phyloP scores from a whole-genome alignment of 2,113 vertebrate genomes.

The Mobula birostris region DNA sequence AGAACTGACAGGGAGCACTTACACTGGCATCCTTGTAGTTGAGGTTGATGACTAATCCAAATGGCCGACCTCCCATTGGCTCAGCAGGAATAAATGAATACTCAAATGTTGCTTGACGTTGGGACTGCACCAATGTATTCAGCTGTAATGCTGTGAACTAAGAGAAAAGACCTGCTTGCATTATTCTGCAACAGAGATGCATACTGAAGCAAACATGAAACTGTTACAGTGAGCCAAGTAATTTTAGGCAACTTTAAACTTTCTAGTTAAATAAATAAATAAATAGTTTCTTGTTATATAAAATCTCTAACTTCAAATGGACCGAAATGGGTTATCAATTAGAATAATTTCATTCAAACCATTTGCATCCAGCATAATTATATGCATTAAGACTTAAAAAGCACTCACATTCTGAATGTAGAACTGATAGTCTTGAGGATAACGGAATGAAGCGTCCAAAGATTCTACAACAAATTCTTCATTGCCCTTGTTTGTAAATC shows the following conservation, averaged over 20 bases:
- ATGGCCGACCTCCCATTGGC: conserved; percentile 92
- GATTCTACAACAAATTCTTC: conserved; percentile 90
- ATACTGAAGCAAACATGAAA: background rate
- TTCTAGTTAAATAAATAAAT: background rate
- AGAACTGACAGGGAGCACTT: conserved; percentile 42
- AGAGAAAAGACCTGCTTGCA: background rate
- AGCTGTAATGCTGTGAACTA: conserved; percentile 87
- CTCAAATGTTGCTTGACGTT: conserved; percentile 89
- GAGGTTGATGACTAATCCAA: conserved; percentile 91
- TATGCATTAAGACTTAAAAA: background rate
- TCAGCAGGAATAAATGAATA: conserved; percentile 97
- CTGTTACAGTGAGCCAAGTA: background rate
- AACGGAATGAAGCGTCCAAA: conserved; percentile 92
- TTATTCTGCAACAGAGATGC: background rate
- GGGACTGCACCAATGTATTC: conserved; percentile 72
- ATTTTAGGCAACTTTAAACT: no score
- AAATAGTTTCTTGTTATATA: no score
- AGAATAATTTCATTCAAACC: no score
- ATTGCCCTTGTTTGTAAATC: conserved; percentile 88
- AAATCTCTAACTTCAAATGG: background rate
- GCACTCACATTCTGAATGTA: conserved; percentile 80
- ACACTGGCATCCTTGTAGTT: conserved; percentile 89
- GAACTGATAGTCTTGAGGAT: conserved; percentile 97
- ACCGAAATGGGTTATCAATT: background rate
- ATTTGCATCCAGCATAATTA: no score